Conservation (phyloP, 2,797 vertebrate genomes). For the Acomys russatus region DNA sequence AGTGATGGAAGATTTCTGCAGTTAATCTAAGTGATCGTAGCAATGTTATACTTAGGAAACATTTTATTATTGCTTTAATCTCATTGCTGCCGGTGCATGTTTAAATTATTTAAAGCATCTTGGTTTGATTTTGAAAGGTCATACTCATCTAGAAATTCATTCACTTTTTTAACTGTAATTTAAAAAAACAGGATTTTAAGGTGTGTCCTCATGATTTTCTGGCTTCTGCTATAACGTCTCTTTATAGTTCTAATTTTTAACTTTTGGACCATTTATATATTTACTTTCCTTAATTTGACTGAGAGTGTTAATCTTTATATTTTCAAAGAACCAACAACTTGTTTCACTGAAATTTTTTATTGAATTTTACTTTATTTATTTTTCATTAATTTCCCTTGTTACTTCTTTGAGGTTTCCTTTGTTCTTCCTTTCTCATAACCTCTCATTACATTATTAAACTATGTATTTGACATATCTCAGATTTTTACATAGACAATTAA, state of each 20-base stretch:
- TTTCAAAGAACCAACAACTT: background rate
- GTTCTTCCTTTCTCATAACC: background rate
- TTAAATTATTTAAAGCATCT: background rate
- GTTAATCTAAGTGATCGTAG: background rate
- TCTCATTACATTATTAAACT: background rate
- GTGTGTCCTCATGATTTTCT: background rate
- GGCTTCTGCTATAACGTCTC: background rate
- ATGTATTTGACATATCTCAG: background rate
- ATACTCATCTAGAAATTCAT: background rate
- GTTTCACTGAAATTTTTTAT: background rate
- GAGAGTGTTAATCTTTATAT: background rate
- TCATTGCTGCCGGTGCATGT: background rate
- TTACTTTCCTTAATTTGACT: background rate
- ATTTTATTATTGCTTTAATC: background rate
- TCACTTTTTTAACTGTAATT: background rate
- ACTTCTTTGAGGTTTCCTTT: background rate
- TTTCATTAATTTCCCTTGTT: background rate
- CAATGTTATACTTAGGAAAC: background rate
- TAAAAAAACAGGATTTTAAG: background rate
- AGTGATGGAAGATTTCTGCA: background rate
- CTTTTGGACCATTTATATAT: background rate
- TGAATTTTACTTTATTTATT: background rate
- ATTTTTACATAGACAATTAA: background rate
- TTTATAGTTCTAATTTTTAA: background rate
- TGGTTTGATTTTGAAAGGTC: background rate